Evolutionary conservation across 2,888 invertebrate species (phyloP).

Genomic region (Meganola albula): DNA sequence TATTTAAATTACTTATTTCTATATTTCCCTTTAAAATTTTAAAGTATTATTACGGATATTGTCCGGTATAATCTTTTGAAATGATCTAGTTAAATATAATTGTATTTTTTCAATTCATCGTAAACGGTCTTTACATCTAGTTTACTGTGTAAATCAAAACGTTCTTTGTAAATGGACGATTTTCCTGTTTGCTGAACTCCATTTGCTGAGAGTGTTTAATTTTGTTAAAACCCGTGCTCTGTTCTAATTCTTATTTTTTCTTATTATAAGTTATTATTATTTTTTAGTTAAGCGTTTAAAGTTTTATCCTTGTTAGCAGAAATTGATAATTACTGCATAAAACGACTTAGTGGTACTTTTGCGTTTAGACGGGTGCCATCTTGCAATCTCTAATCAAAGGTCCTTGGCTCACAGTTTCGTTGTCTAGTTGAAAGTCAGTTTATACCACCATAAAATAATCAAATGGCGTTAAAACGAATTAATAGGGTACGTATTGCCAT

Average conservation of each 20-base stretch:
- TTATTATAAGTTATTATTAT: slow-evolving; percentile 71
- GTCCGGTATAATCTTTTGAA: too few relatives aligned
- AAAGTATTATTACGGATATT: too few relatives aligned
- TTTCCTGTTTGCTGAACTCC: slow-evolving; percentile 75
- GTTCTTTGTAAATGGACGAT: slow-evolving; percentile 69
- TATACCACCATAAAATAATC: slow-evolving; percentile 83
- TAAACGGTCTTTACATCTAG: too few relatives aligned
- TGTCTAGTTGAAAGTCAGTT: slow-evolving; percentile 88
- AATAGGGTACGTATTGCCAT: slow-evolving; percentile 88
- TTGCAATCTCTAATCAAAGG: slow-evolving; percentile 92
- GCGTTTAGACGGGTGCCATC: slow-evolving; percentile 90
- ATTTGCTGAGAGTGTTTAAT: slow-evolving; percentile 68
- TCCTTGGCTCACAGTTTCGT: slow-evolving; percentile 90
- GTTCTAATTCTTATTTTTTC: slow-evolving; percentile 61
- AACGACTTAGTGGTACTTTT: slow-evolving; percentile 85
- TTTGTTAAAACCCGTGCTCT: slow-evolving; percentile 59
- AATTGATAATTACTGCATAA: slow-evolving; percentile 61
- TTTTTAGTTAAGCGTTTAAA: slow-evolving; percentile 59
- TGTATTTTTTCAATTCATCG: too few relatives aligned
- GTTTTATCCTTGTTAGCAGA: slow-evolving; percentile 48
- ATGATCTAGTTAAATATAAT: too few relatives aligned
- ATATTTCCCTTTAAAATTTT: too few relatives aligned
- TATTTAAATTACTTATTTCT: too few relatives aligned
- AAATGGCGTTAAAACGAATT: slow-evolving; percentile 98
- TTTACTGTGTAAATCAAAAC: slow-evolving; percentile 42